Base-by-base conservation (phyloP, 2,797 vertebrate genomes). In the Sebastes vulpes region DNA sequence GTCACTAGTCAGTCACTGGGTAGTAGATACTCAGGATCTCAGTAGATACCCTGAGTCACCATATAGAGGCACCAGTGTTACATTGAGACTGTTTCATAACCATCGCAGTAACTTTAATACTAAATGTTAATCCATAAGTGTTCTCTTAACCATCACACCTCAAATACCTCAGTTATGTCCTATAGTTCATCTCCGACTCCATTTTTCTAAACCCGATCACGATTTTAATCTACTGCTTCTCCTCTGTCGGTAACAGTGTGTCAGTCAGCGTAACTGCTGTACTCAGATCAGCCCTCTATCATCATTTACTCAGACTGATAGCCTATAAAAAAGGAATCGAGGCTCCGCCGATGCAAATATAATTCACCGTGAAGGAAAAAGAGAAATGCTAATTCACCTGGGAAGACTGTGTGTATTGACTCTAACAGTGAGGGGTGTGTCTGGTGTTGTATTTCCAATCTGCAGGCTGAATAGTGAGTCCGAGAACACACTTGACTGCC, bases 401-500 rank as follows among this genome's bases (percentile, higher is more conserved):
- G 70, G 81, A 75, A 10, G 67, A 58, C 32, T 46, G 64, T 67
- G 58, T 64, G 56, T 79, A 11, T 65, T n/a, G 65, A 58, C 60
- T n/a, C 46, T 86, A 81, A 84, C 85, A 90, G 88, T 70, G 72
- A 87, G 79, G 81, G 92, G 90, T 79, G 92, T 91, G 93, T 81
- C 89, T 79, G 89, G 88, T 91, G 86, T 92, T 78, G 81, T 81
- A 67, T 93, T 94, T 91, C 90, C 65, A 83, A 86, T 90, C 86
- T 81, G 63, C 26, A 60, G 80, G 59, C 81, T 88, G 88, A 89
- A 91, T 85, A 67, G 75, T 4, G 63, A 77, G 85, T 79, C 77
- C 28, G 48, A 78, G 65, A 90, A 89, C 90, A 88, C 86, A 85
- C 85, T 90, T 67, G 81, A 90, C 85, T 48, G 68, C 82, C 2